Conservation (phyloP, 2,797 vertebrate species). For the Gymnocypris eckloni region DNA sequence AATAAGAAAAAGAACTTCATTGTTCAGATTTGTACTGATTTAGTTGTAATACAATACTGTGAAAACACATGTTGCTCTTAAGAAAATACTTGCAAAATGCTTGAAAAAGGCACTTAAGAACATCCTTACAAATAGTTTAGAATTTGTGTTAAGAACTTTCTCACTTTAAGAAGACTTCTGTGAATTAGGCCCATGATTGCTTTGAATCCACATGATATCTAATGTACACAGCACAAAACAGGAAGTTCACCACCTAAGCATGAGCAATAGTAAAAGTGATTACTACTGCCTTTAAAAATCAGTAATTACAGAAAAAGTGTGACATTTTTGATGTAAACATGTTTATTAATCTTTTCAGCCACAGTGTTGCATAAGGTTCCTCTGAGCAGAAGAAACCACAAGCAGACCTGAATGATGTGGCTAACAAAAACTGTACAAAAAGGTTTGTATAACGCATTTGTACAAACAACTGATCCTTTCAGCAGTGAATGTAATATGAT, state of each 20-base stretch:
- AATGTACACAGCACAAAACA: background rate
- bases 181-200: background rate
- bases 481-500: background rate
- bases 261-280: background rate
- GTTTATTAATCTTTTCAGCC: constrained; percentile 27
- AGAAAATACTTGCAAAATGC: background rate
- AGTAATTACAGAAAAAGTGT: background rate
- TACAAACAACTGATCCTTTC: constrained; percentile 16
- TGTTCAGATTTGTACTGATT: background rate
- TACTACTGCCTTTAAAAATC: background rate
- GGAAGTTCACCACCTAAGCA: too few species aligned
- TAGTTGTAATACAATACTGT: background rate
- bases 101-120: background rate
- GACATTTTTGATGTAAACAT: background rate
- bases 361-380: background rate
- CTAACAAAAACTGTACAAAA: constrained; percentile 23
- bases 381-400: background rate
- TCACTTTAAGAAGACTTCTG: background rate
- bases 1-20: too few species aligned
- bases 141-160: background rate
- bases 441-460: background rate
- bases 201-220: background rate
- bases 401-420: background rate
- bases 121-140: background rate
- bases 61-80: background rate